phyloP scores from a whole-genome alignment of 2,888 invertebrate genomes.

The Trichopoda pennipes region DNA sequence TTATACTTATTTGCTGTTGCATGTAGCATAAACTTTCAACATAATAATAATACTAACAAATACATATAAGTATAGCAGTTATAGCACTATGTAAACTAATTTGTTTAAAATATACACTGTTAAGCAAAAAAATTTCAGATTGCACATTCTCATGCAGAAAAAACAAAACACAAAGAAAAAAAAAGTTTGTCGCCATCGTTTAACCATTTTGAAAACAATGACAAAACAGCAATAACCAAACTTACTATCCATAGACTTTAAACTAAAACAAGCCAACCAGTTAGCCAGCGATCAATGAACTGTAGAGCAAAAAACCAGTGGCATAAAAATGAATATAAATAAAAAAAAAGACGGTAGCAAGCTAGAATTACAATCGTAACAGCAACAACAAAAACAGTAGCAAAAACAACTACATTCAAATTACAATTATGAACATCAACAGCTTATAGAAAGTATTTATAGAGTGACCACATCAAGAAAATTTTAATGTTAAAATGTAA shows the following conservation, averaged over 20 bases:
- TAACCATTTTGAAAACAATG: conserved; percentile 52
- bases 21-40: conserved; percentile 22
- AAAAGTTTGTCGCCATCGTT: conserved; percentile 47
- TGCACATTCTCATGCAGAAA: conserved; percentile 32
- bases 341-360: conserved; percentile 20
- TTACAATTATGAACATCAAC: conserved; percentile 19
- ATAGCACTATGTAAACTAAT: conserved; percentile 56
- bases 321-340: conserved; percentile 30
- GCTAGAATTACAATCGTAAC: conserved; percentile 51
- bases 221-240: conserved; percentile 7
- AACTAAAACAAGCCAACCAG: conserved; percentile 18
- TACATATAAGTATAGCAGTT: conserved; percentile 43
- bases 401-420: conserved; percentile 21
- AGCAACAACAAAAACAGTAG: conserved; percentile 26
- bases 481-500: background rate
- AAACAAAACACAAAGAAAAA: background rate
- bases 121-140: conserved; percentile 40
- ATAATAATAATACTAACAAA: conserved; percentile 55
- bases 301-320: conserved; percentile 49
- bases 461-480: background rate
- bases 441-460: background rate
- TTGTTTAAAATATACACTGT: conserved; percentile 57
- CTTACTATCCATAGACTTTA: conserved; percentile 30
- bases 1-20: background rate
- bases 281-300: conserved; percentile 64